phyloP scores from a whole-genome alignment of 2,797 vertebrate species.

The Fundulus diaphanus region DNA sequence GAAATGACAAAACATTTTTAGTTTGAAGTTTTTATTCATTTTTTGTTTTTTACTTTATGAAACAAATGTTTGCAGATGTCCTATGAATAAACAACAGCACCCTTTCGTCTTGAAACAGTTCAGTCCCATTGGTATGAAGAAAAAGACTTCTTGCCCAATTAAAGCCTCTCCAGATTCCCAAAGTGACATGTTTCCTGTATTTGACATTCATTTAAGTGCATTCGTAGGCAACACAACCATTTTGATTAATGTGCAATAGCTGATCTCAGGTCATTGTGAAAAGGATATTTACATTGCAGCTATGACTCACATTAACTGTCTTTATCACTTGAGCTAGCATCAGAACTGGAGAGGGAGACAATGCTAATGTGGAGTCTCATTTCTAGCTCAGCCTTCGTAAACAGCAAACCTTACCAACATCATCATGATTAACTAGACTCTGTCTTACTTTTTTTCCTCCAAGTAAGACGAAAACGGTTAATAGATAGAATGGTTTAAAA shows the following conservation, averaged over 20 bases:
- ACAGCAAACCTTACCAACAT: slow-evolving; percentile 88
- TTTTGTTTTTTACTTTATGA: slow-evolving; percentile 81
- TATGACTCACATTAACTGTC: slow-evolving; percentile 76
- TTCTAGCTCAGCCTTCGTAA: slow-evolving; percentile 80
- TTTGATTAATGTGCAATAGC: slow-evolving; percentile 78
- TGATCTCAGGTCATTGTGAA: slow-evolving; percentile 76
- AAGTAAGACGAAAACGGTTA: slow-evolving; percentile 96
- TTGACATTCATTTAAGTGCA: slow-evolving; percentile 85
- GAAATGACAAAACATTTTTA: slow-evolving; percentile 45
- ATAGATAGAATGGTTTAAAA: slow-evolving; percentile 99
- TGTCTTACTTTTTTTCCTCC: slow-evolving; percentile 86
- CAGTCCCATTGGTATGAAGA: slow-evolving; percentile 56
- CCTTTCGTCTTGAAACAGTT: slow-evolving; percentile 64
- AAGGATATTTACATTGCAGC: slow-evolving; percentile 81
- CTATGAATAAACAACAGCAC: slow-evolving; percentile 85
- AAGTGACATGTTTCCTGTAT: slow-evolving; percentile 72
- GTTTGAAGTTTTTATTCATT: slow-evolving; percentile 80
- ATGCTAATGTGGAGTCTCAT: slow-evolving; percentile 70
- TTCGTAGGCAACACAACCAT: slow-evolving; percentile 75
- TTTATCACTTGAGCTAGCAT: slow-evolving; percentile 66
- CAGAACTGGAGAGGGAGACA: slow-evolving; percentile 71
- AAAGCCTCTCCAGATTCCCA: slow-evolving; percentile 75
- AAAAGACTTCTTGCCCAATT: slow-evolving; percentile 75
- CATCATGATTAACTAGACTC: slow-evolving; percentile 92
- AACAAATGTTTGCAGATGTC: slow-evolving; percentile 86